These are phyloP conservation scores for Rhadinocentrus ornatus DNA, from an alignment of 2,797 vertebrate genomes.

Conservation along the genomic window DNA sequence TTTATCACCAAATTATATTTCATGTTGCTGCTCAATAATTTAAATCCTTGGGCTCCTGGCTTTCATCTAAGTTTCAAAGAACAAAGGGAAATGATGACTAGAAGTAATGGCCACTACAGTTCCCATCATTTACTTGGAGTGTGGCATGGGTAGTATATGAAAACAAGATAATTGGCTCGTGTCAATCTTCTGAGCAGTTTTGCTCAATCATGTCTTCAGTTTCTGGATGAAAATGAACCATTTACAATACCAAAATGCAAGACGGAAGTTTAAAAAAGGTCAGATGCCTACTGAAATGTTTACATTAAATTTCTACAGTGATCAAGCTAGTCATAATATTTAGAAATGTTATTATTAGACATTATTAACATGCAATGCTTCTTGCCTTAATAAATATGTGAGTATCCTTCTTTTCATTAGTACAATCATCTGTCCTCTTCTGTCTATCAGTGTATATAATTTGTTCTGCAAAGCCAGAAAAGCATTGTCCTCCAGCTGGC, in stretches of 20 bases:
- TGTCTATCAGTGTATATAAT: background rate
- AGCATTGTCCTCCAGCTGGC: background rate
- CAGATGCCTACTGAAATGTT: background rate
- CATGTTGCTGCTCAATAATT: slow-evolving; percentile 80
- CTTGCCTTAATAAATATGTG: background rate
- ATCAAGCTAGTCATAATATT: background rate
- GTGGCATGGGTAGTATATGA: background rate
- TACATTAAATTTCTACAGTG: background rate
- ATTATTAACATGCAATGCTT: background rate
- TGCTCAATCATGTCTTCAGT: background rate
- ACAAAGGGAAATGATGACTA: slow-evolving; percentile 46
- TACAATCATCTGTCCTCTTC: background rate
- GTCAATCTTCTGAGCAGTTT: background rate
- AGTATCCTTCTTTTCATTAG: background rate
- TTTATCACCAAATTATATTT: slow-evolving; percentile 81
- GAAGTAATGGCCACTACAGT: slow-evolving; percentile 34
- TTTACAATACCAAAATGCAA: background rate
- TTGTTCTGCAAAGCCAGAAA: slow-evolving; percentile 1
- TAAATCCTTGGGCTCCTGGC: slow-evolving; percentile 62
- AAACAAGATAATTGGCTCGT: slow-evolving; percentile 10
- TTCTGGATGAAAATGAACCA: background rate
- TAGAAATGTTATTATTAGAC: too few relatives aligned
- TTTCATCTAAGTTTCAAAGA: slow-evolving; percentile 59
- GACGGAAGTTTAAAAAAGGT: background rate
- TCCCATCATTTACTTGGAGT: slow-evolving; percentile 34